Evolutionary conservation across 2,888 invertebrate species (phyloP).

Genomic region (Subacronicta megacephala): DNA sequence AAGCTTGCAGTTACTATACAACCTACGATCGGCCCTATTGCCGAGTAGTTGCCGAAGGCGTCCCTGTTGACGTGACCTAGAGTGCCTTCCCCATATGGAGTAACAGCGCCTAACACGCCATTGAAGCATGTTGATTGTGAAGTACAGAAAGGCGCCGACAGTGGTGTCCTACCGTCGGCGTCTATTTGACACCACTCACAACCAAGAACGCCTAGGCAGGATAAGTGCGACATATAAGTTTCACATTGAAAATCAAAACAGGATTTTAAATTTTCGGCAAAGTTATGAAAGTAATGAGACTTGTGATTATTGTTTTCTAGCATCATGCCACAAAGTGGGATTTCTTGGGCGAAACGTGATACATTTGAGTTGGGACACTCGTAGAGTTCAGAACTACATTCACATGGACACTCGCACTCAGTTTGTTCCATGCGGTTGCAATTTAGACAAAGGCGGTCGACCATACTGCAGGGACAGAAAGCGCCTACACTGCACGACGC

Average conservation of each 20-base stretch:
- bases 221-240: constrained; percentile 89
- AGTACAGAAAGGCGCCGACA: constrained; percentile 94
- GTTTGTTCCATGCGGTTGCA: constrained; percentile 98
- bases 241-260: constrained; percentile 93
- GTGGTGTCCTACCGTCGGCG: constrained; percentile 92
- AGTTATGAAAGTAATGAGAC: constrained; percentile 84
- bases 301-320: constrained; percentile 86
- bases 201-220: constrained; percentile 93
- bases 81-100: constrained; percentile 94
- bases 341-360: constrained; percentile 72
- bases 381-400: constrained; percentile 91
- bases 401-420: constrained; percentile 98
- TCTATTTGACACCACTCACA: constrained; percentile 98
- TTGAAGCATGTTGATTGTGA: constrained; percentile 95
- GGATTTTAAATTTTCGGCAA: constrained; percentile 89
- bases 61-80: constrained; percentile 86
- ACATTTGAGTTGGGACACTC: constrained; percentile 77
- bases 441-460: constrained; percentile 96
- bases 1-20: constrained; percentile 95
- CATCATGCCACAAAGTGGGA: constrained; percentile 83
- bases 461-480: constrained; percentile 98
- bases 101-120: constrained; percentile 94
- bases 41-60: constrained; percentile 90
- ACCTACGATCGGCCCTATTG: constrained; percentile 96
- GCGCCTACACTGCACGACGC: constrained; percentile 95